Base-by-base conservation (phyloP, 2,113 vertebrate genomes). In the Silurus asotus region DNA sequence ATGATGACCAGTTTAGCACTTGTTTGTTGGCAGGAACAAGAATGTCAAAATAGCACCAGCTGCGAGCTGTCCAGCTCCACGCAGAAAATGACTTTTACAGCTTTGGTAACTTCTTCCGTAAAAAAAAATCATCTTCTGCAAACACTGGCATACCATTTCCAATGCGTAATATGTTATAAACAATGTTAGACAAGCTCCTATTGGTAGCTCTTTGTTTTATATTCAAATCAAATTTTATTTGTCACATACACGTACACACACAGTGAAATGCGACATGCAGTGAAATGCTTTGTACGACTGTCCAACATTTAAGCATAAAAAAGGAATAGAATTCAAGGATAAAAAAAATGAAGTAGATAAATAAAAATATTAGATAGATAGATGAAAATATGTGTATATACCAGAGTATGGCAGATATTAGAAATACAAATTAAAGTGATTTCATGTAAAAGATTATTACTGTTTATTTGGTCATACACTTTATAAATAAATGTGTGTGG, bases 1-100 rank as follows among this genome's bases (percentile, higher is more conserved):
- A 58, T 76, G 49, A 84, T 81, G 85, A 64, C 78, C 78, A 82
- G n/a, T 84, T 87, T 45, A 82, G 86, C 82, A 49, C 79, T 89
- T 72, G 75, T 77, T 87, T 81, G 67, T 81, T 84, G 85, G 69
- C 69, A 80, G 65, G 56, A 86, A 79, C 62, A 69, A 45, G 19
- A 79, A 79, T 79, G 84, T 67, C 74, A 85, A 65, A 79, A 77
- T 77, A 78, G 76, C 75, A 58, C 49, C 69, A 82, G 80, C 80
- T 86, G 78, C 28, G 25, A 65, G 53, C 58, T 65, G 59, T 61
- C 45, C 25, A 82, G 59, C 25, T 64, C 70, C n/a, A 61, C 28
- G 14, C 61, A 55, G 48, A 72, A 62, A 61, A 70, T 72, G 64
- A 86, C 53, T 58, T 58, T 61, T 51, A 48, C 84, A 80, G 20